These are phyloP conservation scores for Embidobia sp. DNA, from an alignment of 2,888 invertebrate genomes.

Conservation along the genomic window DNA sequence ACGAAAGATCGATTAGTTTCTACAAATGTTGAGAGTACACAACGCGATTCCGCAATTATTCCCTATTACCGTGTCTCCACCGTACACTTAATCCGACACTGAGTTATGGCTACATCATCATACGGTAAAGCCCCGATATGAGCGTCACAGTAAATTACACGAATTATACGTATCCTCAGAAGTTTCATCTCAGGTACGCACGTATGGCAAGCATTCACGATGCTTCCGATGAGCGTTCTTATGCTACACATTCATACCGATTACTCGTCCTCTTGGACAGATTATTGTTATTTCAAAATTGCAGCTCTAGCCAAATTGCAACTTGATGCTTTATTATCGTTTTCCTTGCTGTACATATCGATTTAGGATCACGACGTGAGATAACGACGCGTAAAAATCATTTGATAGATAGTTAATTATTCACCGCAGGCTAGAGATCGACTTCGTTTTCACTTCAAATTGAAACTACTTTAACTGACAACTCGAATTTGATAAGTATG, in stretches of 20 bases:
- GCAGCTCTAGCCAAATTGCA: conserved; percentile 26
- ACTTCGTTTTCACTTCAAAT: too few relatives aligned
- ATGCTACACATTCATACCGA: conserved; percentile 32
- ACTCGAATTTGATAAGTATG: too few relatives aligned
- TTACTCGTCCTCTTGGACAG: conserved; percentile 2
- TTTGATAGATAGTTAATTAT: conserved; percentile 19
- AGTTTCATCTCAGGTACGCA: conserved; percentile 51
- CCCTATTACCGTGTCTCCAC: conserved; percentile 62
- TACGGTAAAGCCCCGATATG: conserved; percentile 50
- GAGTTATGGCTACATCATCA: conserved; percentile 61
- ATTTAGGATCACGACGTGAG: conserved; percentile 14
- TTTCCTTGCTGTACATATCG: conserved; percentile 12
- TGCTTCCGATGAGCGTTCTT: conserved; percentile 42
- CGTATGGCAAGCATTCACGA: conserved; percentile 20
- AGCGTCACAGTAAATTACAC: conserved; percentile 63
- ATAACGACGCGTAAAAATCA: conserved; percentile 15
- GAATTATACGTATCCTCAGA: conserved; percentile 61
- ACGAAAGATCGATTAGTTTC: conserved; percentile 66
- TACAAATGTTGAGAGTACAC: conserved; percentile 59
- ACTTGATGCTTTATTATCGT: conserved; percentile 22
- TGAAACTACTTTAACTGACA: too few relatives aligned
- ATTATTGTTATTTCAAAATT: conserved; percentile 46
- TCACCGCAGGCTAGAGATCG: conserved; percentile 39
- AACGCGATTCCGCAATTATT: conserved; percentile 64
- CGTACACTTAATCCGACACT: conserved; percentile 64